These are phyloP conservation scores for Paramormyrops kingsleyae DNA, from an alignment of 2,113 vertebrate species.

Conservation along the genomic window DNA sequence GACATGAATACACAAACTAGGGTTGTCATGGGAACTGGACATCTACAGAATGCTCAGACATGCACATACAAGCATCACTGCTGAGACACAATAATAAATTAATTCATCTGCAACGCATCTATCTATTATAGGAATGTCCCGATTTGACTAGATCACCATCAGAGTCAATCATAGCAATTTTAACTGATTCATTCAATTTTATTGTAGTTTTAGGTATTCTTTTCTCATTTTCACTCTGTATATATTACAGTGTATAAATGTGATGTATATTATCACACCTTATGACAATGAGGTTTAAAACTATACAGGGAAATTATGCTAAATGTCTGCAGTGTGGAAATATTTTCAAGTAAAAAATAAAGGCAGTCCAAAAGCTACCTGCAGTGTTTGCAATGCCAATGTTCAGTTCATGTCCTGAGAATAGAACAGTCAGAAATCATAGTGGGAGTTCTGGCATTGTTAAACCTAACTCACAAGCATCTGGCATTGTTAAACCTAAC, in stretches of 20 bases:
- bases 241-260: neutral
- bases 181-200: neutral
- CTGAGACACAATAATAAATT: neutral
- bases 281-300: neutral
- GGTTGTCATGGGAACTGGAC: constrained; percentile 27
- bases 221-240: neutral
- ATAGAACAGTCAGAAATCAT: neutral
- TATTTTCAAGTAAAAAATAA: neutral
- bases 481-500: neutral
- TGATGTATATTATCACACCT: neutral
- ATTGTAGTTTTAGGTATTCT: neutral
- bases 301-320: neutral
- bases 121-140: neutral
- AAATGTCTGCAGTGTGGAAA: neutral
- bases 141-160: neutral
- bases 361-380: neutral
- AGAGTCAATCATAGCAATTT: neutral
- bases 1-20: constrained; percentile 13
- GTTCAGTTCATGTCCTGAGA: neutral
- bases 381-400: neutral
- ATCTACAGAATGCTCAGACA: constrained; percentile 1
- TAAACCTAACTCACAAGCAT: neutral
- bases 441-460: neutral
- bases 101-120: neutral
- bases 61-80: neutral